These are phyloP conservation scores for Sphenopsis melanotis DNA, from an alignment of 2,797 vertebrate species.

Conservation along the genomic window DNA sequence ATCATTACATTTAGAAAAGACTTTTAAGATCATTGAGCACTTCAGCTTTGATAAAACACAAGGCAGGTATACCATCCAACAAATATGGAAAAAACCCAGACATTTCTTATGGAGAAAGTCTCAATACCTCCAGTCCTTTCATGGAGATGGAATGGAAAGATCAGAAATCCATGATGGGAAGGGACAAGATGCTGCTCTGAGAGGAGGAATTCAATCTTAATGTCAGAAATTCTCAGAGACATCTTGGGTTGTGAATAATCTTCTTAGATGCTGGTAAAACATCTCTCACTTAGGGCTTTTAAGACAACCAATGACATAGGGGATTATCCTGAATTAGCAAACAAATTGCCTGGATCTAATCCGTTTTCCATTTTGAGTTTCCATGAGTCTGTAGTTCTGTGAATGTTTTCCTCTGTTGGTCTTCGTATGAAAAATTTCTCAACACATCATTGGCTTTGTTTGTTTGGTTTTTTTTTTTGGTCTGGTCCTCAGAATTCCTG, in stretches of 20 bases:
- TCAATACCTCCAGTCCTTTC: neutral
- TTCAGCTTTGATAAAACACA: neutral
- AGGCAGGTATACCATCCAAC: neutral
- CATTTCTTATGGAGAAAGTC: neutral
- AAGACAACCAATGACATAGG: neutral
- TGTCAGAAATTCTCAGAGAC: neutral
- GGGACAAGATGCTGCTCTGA: neutral
- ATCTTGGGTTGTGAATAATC: neutral
- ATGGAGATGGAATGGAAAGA: neutral
- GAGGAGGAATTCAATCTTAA: neutral
- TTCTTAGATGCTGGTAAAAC: neutral
- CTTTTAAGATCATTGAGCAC: neutral
- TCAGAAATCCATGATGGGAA: neutral
- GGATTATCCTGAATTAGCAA: neutral
- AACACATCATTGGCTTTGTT: fast-evolving
- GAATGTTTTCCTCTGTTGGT: neutral
- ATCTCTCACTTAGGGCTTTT: neutral
- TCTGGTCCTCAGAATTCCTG: neutral
- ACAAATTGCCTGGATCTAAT: neutral
- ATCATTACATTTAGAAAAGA: neutral
- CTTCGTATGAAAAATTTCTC: neutral
- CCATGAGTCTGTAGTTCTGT: neutral
- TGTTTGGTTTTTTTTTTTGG: neutral
- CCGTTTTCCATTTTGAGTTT: neutral
- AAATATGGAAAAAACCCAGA: neutral